These are phyloP conservation scores for Phaonia tiefii DNA, from an alignment of 2,888 invertebrate species.

Conservation along the genomic window DNA sequence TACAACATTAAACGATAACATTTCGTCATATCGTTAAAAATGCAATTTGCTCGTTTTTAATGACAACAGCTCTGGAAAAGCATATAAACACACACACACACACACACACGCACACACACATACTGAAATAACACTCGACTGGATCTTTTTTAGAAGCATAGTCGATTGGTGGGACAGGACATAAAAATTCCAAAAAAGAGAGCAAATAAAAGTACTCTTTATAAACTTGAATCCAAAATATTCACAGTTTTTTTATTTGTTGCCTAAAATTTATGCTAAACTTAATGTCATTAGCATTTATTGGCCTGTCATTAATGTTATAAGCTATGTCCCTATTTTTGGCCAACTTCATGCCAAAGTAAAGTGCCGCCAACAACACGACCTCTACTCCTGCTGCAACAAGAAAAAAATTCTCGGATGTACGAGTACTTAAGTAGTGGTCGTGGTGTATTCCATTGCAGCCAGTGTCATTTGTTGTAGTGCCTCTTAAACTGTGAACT, in stretches of 20 bases:
- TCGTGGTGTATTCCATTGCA: slow-evolving; percentile 11
- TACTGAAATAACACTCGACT: not conserved
- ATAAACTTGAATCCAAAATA: not conserved
- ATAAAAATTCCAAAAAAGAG: not conserved
- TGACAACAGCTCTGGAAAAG: slow-evolving; percentile 50
- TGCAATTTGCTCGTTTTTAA: slow-evolving; percentile 62
- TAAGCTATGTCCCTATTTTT: slow-evolving; percentile 63
- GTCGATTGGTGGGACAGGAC: not conserved
- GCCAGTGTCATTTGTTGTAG: slow-evolving; percentile 13
- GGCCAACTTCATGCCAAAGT: slow-evolving; percentile 55
- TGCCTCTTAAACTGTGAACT: slow-evolving; percentile 53
- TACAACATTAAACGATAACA: slow-evolving; percentile 65
- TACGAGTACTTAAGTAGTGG: slow-evolving; percentile 34
- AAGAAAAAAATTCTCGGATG: too few relatives aligned
- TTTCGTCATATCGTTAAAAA: slow-evolving; percentile 70
- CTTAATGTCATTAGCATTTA: slow-evolving; percentile 71
- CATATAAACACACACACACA: slow-evolving; percentile 16
- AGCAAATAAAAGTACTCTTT: not conserved
- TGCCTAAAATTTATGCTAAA: slow-evolving; percentile 63
- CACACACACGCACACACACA: too few relatives aligned
- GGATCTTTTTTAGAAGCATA: not conserved
- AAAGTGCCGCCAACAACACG: not conserved
- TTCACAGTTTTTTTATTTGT: slow-evolving; percentile 17
- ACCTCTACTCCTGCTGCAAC: slow-evolving; percentile 5
- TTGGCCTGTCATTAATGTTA: slow-evolving; percentile 72